Evolutionary conservation across 2,113 vertebrate species (phyloP), one percentile per base, ranked within the genome.

Genomic region (Chamaetylas fuelleborni): DNA sequence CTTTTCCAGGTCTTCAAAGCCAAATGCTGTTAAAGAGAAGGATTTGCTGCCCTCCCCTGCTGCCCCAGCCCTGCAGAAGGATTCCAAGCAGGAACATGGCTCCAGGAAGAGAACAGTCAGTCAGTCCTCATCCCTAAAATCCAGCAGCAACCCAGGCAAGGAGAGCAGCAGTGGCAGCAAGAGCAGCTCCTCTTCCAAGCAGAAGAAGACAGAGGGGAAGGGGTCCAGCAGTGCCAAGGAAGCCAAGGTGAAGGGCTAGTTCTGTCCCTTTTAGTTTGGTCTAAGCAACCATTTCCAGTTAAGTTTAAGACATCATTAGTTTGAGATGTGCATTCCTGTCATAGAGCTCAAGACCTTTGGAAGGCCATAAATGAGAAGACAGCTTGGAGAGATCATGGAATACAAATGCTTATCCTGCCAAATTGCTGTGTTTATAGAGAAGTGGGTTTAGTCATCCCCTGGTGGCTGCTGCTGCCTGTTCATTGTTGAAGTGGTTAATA

Each of bases 151-250:
- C 85, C 98, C 97, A 29, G 98, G 98, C 97, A 99, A 98, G 70
- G 99, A 99, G 88, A 98, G 98, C 33, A 97, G 98, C 28, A 92
- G 98, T 61, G 97, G 98, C 95, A 97, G 97, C 94, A 99, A 97
- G 90, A 98, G 98, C 97, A 98, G 96, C 94, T 99, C 99, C 14
- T 98, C 98, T 11, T 98, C 99, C 85, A 99, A 99, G 87, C 99
- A 99, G 95, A 98, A 98, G 92, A 99, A 99, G 94, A 98, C 97
- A 4, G 99, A 99, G 81, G 99, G 99, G 88, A 99, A 99, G 67
- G 96, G 95, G 67, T 98, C 98, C 29, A 97, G 98, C 72, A 97
- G 96, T 96, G 93, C 98, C 64, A 99, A 99, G 33, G 99, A 99
- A 23, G 77, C 97, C 93, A 99, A 99, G 99, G 99, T 99, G 88